Conservation (phyloP, 37 sponge, comb jelly and placozoan genomes). For the Axinella damicornis region DNA sequence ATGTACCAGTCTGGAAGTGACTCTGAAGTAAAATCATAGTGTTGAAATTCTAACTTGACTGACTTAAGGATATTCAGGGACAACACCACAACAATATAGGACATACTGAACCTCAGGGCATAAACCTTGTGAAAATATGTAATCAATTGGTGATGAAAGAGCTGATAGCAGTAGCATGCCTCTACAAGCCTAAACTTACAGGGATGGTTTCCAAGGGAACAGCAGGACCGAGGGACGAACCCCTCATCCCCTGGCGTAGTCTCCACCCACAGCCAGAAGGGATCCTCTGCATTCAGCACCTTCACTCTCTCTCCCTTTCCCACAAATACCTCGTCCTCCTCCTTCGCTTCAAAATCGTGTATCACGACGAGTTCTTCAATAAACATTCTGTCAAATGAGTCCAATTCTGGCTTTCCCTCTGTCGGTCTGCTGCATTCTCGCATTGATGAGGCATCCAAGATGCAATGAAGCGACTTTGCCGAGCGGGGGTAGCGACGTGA, state of each 20-base stretch:
- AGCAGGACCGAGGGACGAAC: slow-evolving; percentile 76
- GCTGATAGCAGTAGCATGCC: too few species aligned
- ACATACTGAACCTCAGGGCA: too few species aligned
- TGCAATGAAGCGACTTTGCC: slow-evolving; percentile 49
- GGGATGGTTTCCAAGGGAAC: slow-evolving; percentile 81
- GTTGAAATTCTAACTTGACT: neutral
- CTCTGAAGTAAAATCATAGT: neutral
- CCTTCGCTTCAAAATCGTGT: slow-evolving; percentile 78
- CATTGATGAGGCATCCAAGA: slow-evolving; percentile 15
- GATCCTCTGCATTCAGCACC: slow-evolving; percentile 84
- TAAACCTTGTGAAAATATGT: too few species aligned
- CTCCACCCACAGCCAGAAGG: slow-evolving; percentile 80
- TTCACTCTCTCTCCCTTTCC: slow-evolving; percentile 77
- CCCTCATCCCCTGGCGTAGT: slow-evolving; percentile 76
- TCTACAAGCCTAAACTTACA: slow-evolving; percentile 36
- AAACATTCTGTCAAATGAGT: slow-evolving; percentile 47
- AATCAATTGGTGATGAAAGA: too few species aligned
- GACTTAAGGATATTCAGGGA: neutral
- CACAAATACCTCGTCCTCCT: slow-evolving; percentile 81
- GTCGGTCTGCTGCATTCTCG: slow-evolving; percentile 14
- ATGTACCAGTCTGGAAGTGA: too few species aligned
- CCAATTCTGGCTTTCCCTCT: slow-evolving; percentile 49
- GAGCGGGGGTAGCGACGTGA: slow-evolving; percentile 11
- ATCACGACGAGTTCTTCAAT: slow-evolving; percentile 87
- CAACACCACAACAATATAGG: neutral